Conservation (phyloP, 2,797 vertebrate genomes). For the Etheostoma nigrum region DNA sequence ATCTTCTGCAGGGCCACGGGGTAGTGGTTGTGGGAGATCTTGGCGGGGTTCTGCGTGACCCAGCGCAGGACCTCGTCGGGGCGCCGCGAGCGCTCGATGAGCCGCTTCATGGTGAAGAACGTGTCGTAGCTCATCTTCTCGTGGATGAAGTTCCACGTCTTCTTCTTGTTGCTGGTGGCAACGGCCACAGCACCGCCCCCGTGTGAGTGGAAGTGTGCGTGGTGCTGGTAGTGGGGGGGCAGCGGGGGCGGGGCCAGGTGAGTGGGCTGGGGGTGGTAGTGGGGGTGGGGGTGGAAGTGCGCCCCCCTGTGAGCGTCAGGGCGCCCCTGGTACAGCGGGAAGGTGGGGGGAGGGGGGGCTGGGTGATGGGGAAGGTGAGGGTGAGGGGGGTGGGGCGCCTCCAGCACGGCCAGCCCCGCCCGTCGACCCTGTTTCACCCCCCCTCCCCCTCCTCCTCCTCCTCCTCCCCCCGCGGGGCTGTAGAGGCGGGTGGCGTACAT, state of each 20-base stretch:
- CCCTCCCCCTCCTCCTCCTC: constrained; percentile 51
- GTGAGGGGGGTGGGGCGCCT: constrained; percentile 69
- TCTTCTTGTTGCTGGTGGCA: constrained; percentile 77
- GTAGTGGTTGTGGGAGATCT: constrained; percentile 92
- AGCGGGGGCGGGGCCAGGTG: constrained; percentile 69
- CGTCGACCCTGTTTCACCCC: constrained; percentile 78
- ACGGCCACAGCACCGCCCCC: background rate
- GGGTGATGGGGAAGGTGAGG: constrained; percentile 69
- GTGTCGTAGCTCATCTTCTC: constrained; percentile 93
- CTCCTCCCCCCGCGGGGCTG: constrained; percentile 57
- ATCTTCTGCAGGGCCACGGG: constrained; percentile 92
- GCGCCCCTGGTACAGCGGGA: constrained; percentile 78
- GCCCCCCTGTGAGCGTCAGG: constrained; percentile 72
- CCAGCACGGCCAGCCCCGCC: constrained; percentile 75
- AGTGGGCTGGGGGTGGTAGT: constrained; percentile 53
- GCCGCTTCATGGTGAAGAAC: constrained; percentile 92
- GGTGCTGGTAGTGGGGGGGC: constrained; percentile 74
- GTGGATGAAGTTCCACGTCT: constrained; percentile 91
- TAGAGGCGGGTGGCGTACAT: constrained; percentile 86
- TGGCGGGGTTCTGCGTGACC: constrained; percentile 93
- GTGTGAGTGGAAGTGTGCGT: constrained; percentile 63
- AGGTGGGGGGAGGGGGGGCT: constrained; percentile 62
- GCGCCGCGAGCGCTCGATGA: constrained; percentile 90
- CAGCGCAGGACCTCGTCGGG: constrained; percentile 93
- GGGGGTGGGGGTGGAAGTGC: constrained; percentile 75